Base-by-base conservation (phyloP, 2,888 invertebrate species). In the Leptinotarsa tumamoca region DNA sequence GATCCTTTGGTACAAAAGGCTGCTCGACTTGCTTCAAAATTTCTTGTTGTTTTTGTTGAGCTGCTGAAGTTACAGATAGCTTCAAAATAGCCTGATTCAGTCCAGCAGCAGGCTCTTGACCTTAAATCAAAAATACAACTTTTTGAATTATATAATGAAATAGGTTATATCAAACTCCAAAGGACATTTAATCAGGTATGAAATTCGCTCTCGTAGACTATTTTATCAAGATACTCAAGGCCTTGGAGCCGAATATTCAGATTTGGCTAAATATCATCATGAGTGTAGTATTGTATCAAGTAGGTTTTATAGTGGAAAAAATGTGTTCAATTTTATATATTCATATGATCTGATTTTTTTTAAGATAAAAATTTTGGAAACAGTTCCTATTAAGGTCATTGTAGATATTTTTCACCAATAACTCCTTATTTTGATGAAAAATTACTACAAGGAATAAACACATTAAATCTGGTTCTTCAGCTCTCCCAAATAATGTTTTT, bases 1-100 rank as follows among this genome's bases (percentile, higher is more conserved):
- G 96, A 84, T 98, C 97, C 84, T 95, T 96, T 0, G 97, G 97
- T 2, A 97, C 92, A 81, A 96, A 95, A 0, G 95, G 95, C 84
- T 96, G 95, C 80, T 95, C 94, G 0, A 95, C 95, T 85, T 96
- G 95, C 85, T 96, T 96, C 1, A 97, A 89, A 33, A 96, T 91
- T 87, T 96, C 96, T 86, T 96, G 96, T 84, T 96, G 96, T 73
- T 96, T 94, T 74, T 95, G 94, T 80, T 96, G 96, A 0, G 95
- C 95, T 0, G 94, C 92, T 5, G 94, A 92, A 4, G 94, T 94
- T 7, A 95, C 93, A 0, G 92, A 91, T n/a, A 91, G 83, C 79
- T 91, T 91, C 68, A 91, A 89, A 54, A 91, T 86, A 0, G 90
- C 90, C 18, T 86, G 82, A 3, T 89, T 87, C 0, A 91, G 86